These are phyloP conservation scores for Drosophila serrata DNA, from an alignment of 1,140 invertebrate species.

Conservation along the genomic window DNA sequence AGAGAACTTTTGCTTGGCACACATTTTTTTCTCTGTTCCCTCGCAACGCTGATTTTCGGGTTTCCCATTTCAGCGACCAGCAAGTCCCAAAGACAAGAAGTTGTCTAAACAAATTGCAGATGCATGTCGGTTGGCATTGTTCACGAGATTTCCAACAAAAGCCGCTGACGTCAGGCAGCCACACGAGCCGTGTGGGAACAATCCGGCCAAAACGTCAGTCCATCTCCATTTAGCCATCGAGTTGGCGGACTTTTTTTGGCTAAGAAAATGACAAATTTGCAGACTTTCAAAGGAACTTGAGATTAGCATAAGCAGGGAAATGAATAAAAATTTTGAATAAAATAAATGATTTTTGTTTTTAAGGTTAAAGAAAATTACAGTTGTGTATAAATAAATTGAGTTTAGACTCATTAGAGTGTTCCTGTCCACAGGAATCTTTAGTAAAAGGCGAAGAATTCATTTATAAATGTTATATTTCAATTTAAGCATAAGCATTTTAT, in stretches of 20 bases:
- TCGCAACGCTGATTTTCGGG: slow-evolving; percentile 34
- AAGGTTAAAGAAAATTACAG: too few species aligned
- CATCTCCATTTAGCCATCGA: slow-evolving; percentile 14
- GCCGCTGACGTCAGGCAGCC: slow-evolving; percentile 62
- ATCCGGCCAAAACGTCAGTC: not conserved
- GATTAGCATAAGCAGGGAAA: not conserved
- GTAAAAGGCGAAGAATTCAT: too few species aligned
- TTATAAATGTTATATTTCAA: not conserved
- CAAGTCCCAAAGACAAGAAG: slow-evolving; percentile 43
- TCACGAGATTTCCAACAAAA: slow-evolving; percentile 20
- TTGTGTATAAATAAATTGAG: too few species aligned
- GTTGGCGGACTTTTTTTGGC: not conserved
- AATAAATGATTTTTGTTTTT: not conserved
- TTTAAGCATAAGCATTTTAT: not conserved
- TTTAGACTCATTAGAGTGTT: too few species aligned
- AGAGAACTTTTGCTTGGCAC: slow-evolving; percentile 16
- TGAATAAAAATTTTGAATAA: not conserved
- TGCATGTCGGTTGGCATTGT: slow-evolving; percentile 45
- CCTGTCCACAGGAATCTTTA: too few species aligned
- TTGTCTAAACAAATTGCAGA: slow-evolving; percentile 60
- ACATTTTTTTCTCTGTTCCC: slow-evolving; percentile 17
- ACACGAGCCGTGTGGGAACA: slow-evolving; percentile 42
- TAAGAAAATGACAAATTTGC: not conserved
- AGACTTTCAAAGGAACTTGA: not conserved
- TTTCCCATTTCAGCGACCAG: slow-evolving; percentile 33